Base-by-base conservation (phyloP, 1,140 invertebrate species). In the Stegodyphus mimosarum region DNA sequence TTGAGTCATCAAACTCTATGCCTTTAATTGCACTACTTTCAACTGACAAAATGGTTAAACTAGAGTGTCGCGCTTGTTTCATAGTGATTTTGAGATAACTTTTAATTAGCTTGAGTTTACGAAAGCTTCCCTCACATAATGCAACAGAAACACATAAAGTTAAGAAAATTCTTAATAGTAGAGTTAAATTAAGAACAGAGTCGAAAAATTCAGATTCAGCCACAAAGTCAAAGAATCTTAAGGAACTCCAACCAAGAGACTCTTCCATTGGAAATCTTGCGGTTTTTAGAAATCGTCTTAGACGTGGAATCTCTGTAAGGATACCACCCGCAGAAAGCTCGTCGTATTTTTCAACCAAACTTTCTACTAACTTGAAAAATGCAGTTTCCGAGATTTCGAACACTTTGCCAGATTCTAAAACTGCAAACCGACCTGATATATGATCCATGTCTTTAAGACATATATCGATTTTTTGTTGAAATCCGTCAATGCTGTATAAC, bases 401-500 rank as follows among this genome's bases (percentile, higher is more conserved):
- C 11, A 69, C 2, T 4, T 69, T 69, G 1, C 67, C 5, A 9
- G 67, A 48, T 17, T 69, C 17, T 69, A 69, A 69, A 48, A 69
- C 17, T 6, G 67, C 33, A 69, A 69, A 69, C 2, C 13, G 9
- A 69, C 17, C 13, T 69, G 67, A 13, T 69, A 69, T 17, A 69
- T 48, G 67, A 4, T 69, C 5, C 67, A 69, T 48, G 11, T 5
- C 67, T 18, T 9, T 10, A 5, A 2, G 17, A 69, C 67, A 5
- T 69, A 5, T 69, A 69, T 69, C 67, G 17, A 18, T 69, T 6
- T 69, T 5, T 69, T n/a, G 67, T 18, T 13, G 67, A 69, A 69
- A 69, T 17, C 67, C 17, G 67, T 48, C 67, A 69, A 69, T 69
- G 17, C 67, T 69, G n/a, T n/a, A 9, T 69, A 69, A 18, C 67